These are phyloP conservation scores for Carabus problematicus DNA, from an alignment of 2,888 invertebrate species.

Conservation along the genomic window DNA sequence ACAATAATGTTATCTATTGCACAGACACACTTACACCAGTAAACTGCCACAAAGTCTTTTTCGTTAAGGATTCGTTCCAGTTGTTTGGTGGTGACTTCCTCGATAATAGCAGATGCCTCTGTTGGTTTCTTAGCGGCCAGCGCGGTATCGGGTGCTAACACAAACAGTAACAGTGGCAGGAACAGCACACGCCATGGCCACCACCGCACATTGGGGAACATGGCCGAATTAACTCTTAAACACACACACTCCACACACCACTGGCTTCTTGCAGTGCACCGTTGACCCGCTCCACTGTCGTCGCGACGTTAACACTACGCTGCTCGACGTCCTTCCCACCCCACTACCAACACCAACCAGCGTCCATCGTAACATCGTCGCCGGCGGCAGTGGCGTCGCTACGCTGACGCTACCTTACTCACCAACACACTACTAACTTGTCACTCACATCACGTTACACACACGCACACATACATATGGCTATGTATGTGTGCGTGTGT, in stretches of 20 bases:
- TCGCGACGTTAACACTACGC: slow-evolving; percentile 18
- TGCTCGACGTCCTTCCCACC: too few relatives aligned
- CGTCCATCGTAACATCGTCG: slow-evolving; percentile 53
- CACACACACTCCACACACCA: slow-evolving; percentile 33
- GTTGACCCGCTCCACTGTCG: slow-evolving; percentile 17
- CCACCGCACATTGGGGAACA: slow-evolving; percentile 57
- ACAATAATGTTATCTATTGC: not conserved
- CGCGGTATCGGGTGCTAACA: slow-evolving; percentile 60
- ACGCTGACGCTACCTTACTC: slow-evolving; percentile 52
- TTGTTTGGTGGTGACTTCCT: slow-evolving; percentile 92
- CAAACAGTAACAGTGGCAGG: slow-evolving; percentile 64
- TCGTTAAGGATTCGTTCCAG: slow-evolving; percentile 87
- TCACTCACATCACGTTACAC: too few relatives aligned
- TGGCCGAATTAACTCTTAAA: slow-evolving; percentile 48
- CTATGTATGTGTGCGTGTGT: too few relatives aligned
- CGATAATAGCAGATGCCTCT: slow-evolving; percentile 75
- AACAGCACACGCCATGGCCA: slow-evolving; percentile 58
- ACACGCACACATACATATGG: too few relatives aligned
- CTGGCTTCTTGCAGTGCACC: slow-evolving; percentile 15
- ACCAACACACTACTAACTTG: slow-evolving; percentile 27
- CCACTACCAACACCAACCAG: slow-evolving; percentile 59
- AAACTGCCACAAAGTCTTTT: slow-evolving; percentile 94
- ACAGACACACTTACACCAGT: slow-evolving; percentile 86
- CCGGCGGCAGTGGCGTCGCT: slow-evolving; percentile 52
- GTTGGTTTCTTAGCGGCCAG: slow-evolving; percentile 58